These are phyloP conservation scores for Hydrozoanthus gracilis DNA, from an alignment of 92 coral and sea anemone genomes.

Conservation along the genomic window DNA sequence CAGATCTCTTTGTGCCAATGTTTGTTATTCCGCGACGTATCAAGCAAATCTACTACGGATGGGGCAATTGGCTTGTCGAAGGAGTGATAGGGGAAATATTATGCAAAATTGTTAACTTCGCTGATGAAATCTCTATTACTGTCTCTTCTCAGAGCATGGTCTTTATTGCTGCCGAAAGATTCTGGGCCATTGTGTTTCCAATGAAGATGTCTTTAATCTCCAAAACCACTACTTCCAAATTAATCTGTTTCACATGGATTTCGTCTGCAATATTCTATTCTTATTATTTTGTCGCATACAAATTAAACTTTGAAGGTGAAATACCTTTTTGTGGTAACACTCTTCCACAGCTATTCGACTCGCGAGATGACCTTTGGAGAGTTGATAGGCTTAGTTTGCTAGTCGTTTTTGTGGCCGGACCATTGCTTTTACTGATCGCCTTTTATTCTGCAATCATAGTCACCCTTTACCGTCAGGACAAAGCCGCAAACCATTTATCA, in stretches of 20 bases:
- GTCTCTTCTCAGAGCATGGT: conserved; percentile 27
- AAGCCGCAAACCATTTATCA: conserved; percentile 4
- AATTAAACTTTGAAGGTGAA: neutral
- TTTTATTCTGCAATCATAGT: neutral
- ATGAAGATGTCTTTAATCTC: neutral
- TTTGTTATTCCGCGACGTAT: conserved; percentile 21
- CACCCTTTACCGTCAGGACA: conserved; percentile 1
- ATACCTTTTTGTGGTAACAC: neutral
- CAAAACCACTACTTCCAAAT: neutral
- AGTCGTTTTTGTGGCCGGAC: neutral
- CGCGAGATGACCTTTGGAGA: conserved; percentile 16
- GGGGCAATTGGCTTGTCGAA: conserved; percentile 12
- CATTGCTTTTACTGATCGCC: neutral
- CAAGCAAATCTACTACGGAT: conserved; percentile 1
- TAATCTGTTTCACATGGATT: conserved; percentile 20
- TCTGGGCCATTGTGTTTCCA: conserved; percentile 29
- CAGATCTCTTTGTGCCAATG: conserved; percentile 14
- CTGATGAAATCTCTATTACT: conserved; percentile 14
- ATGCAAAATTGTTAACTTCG: conserved; percentile 18
- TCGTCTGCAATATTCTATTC: neutral
- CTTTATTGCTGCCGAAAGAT: conserved; percentile 21
- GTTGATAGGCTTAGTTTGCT: conserved; percentile 8
- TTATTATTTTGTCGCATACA: conserved; percentile 6
- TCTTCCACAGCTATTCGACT: conserved; percentile 1
- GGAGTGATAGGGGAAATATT: conserved; percentile 10